Conservation (phyloP, 2,797 vertebrate species). For the Sebastes umbrosus region DNA sequence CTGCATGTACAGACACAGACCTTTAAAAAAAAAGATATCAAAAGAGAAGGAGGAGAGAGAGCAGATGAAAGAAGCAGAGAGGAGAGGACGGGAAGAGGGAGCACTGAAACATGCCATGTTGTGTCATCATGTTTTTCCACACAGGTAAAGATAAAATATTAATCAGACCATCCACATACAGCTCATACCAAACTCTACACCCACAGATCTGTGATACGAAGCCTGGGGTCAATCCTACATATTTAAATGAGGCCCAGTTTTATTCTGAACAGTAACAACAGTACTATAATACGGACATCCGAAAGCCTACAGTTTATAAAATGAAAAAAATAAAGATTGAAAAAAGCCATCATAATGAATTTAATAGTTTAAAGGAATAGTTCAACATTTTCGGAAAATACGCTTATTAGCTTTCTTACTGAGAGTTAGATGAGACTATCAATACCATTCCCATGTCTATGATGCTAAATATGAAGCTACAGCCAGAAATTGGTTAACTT, state of each 20-base stretch:
- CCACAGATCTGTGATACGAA: neutral
- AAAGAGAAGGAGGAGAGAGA: slow-evolving; percentile 36
- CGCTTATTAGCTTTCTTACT: neutral
- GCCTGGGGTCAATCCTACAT: neutral
- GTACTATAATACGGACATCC: too few relatives aligned
- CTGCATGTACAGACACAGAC: slow-evolving; percentile 46
- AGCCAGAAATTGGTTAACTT: neutral
- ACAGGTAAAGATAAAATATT: slow-evolving; percentile 54
- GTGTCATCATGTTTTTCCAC: slow-evolving; percentile 35
- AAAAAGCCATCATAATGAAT: neutral
- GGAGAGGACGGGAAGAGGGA: slow-evolving; percentile 13
- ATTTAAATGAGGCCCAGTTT: neutral
- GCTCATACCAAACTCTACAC: slow-evolving; percentile 12
- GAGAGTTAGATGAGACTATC: neutral
- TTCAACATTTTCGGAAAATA: neutral
- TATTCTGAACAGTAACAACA: neutral
- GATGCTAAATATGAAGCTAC: neutral
- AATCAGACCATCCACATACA: slow-evolving; percentile 28
- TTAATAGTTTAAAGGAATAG: neutral
- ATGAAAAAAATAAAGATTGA: neutral
- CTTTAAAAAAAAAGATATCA: slow-evolving; percentile 50
- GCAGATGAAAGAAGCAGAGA: slow-evolving; percentile 28
- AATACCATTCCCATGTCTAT: neutral
- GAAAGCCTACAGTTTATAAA: neutral
- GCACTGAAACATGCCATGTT: slow-evolving; percentile 14